A percentile compares a stretch with the other conserved stretches of the same genome.
These are phyloP conservation scores for Lepilemur septentrionalis DNA, from an alignment of 2,797 vertebrate genomes.

Conservation along the genomic window DNA sequence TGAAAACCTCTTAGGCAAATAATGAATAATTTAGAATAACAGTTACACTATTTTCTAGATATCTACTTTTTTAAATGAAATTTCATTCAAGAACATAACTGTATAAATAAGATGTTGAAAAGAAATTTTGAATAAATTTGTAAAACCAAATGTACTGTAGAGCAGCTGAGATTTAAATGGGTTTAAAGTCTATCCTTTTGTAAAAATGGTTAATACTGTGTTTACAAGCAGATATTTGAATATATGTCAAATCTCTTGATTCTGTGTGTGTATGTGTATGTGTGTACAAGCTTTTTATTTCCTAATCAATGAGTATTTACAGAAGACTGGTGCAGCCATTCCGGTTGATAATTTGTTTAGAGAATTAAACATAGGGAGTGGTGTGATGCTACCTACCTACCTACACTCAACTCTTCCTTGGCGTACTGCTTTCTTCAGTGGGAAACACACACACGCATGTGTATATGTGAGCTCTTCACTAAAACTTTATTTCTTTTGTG, in stretches of 20 bases:
- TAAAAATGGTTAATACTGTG: background rate
- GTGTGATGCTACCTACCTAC: background rate
- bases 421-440: background rate
- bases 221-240: background rate
- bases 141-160: background rate
- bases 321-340: background rate
- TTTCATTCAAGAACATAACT: background rate
- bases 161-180: constrained; percentile 4
- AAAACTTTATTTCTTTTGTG: background rate
- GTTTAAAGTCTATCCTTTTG: background rate
- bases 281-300: background rate
- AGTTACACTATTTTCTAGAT: background rate
- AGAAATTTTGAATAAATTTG: background rate
- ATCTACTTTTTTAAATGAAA: background rate
- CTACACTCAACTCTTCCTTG: background rate
- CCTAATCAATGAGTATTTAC: background rate
- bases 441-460: background rate
- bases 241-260: background rate
- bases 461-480: background rate
- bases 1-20: background rate
- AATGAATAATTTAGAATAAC: background rate
- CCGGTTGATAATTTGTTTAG: background rate
- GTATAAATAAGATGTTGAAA: background rate
- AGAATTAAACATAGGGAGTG: background rate
- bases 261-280: background rate